Base-by-base conservation (phyloP, 1,140 invertebrate species). In the Drosophila saltans region DNA sequence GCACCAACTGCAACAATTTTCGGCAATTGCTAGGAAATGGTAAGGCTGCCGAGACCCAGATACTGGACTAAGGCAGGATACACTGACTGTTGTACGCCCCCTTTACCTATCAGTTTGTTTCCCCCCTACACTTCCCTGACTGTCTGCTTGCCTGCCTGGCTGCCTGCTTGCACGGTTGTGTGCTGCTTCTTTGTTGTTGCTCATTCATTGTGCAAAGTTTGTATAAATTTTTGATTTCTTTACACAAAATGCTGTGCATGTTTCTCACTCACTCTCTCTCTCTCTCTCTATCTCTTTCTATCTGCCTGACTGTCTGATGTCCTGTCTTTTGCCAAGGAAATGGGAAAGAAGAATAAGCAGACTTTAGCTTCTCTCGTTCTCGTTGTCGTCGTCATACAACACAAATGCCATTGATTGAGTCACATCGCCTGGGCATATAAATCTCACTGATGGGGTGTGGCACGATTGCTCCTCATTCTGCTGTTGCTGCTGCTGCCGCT, bases 221-320 rank as follows among this genome's bases (percentile, higher is more conserved):
- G 78, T 88, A 88, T 88, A 88, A 89, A 88, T 88, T 88, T 88
- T 88, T 88, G 84, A 88, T 88, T 88, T 88, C 84, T 88, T 88
- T 84, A 89, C 85, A 88, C 84, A 88, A 86, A 88, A 88, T 88
- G 78, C 84, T 84, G 84, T 88, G 84, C 84, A 89, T 89, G 84
- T 84, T 80, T 72, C 39, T 64, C 21, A 48, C 45, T 48, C 67
- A 45, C 70, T 61, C 41, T 1, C 26, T 62, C 10, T 16, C 21
- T 45, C 24, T 30, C 16, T 62, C 55, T 58, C 11, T n/a, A 7
- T 48, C 45, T 21, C 16, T 48, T 16, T 7, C 21, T 10, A 21
- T 26, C 45, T 52, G 2, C 4, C 76, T 41, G 69, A 71, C 66
- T 80, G 72, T 86, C 83, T 82, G 82, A 72, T 79, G 78, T 81